A percentile compares a stretch with the other conserved stretches of the same genome.
Evolutionary conservation across 2,797 vertebrate species (phyloP).

Genomic region (Meriones psammophilus): DNA sequence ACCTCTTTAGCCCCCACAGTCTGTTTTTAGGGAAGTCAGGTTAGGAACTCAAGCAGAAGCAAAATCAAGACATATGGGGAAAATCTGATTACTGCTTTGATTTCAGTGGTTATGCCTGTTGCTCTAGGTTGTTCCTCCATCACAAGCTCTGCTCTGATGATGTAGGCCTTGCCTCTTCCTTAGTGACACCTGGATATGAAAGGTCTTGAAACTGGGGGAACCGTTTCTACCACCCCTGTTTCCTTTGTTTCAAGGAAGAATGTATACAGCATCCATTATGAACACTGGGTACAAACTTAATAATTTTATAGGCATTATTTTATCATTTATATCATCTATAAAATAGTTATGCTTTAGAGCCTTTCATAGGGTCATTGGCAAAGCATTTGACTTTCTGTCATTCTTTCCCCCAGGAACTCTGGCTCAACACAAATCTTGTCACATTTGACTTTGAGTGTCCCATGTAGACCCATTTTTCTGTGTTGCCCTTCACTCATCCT

Average conservation of each 20-base stretch:
- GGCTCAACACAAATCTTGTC: not conserved
- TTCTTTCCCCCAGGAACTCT: not conserved
- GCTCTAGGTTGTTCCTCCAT: too few relatives aligned
- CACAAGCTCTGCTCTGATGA: not conserved
- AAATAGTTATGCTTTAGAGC: not conserved
- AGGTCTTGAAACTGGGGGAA: not conserved
- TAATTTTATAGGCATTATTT: too few relatives aligned
- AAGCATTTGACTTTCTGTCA: not conserved
- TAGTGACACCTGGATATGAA: not conserved
- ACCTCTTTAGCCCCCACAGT: not conserved
- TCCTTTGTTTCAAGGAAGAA: not conserved
- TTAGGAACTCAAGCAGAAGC: not conserved
- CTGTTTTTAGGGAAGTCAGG: not conserved
- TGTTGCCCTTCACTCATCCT: not conserved
- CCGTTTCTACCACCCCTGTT: not conserved
- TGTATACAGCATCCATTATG: too few relatives aligned
- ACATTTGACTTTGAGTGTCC: not conserved
- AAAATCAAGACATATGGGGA: not conserved
- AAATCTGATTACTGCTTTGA: not conserved
- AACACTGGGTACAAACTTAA: not conserved
- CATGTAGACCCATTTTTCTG: not conserved
- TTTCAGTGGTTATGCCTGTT: rapidly evolving
- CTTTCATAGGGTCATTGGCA: not conserved
- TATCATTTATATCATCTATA: not conserved
- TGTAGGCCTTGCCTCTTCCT: not conserved